These are phyloP conservation scores for Potamarius usumacintae DNA, from an alignment of 2,113 vertebrate species.

Conservation along the genomic window DNA sequence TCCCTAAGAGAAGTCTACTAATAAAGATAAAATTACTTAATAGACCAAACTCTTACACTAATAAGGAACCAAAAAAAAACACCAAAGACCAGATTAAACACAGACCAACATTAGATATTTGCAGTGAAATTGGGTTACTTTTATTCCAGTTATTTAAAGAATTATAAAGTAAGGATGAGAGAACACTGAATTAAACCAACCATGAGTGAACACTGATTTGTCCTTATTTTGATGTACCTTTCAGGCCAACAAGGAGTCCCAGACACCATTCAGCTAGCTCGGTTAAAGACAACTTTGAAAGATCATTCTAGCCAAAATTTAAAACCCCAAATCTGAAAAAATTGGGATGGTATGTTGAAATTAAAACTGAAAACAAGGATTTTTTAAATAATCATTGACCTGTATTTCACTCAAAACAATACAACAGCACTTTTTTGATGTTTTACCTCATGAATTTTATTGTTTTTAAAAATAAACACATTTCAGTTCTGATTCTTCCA, in stretches of 20 bases:
- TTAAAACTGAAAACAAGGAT: no score
- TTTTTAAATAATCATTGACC: no score
- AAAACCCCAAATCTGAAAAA: no score
- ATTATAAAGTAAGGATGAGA: constrained; percentile 14
- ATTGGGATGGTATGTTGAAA: no score
- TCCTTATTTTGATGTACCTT: constrained; percentile 6
- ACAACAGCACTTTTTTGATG: no score
- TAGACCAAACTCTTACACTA: background rate
- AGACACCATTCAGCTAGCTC: constrained; percentile 14
- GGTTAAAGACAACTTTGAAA: background rate
- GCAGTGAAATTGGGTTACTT: background rate
- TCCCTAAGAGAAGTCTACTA: background rate
- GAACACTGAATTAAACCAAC: constrained; percentile 34
- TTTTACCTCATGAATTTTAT: no score
- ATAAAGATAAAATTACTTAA: background rate
- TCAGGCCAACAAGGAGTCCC: constrained; percentile 32
- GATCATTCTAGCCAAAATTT: background rate
- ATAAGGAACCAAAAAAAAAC: background rate
- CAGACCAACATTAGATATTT: background rate
- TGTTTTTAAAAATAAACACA: no score
- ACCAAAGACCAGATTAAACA: background rate
- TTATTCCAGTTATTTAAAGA: constrained; percentile 8
- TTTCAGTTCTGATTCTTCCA: no score
- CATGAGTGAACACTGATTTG: constrained; percentile 32
- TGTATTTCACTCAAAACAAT: no score